Conservation (phyloP, 1,140 invertebrate genomes). For the Calliphora vicina region DNA sequence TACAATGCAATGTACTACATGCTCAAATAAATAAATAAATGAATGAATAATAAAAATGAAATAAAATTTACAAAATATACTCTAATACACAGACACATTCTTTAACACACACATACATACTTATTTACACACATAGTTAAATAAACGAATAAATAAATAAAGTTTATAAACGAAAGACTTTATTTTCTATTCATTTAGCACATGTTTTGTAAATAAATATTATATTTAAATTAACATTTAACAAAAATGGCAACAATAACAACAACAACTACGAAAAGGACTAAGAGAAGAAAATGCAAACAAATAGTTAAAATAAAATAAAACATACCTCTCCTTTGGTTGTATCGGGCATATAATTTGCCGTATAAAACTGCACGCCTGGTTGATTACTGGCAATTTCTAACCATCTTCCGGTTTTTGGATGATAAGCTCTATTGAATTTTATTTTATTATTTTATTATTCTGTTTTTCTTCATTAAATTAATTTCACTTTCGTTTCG, state of each 20-base stretch:
- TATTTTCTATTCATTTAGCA: conserved; percentile 3
- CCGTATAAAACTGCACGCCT: conserved; percentile 90
- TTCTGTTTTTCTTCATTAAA: neutral
- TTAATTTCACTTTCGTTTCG: neutral
- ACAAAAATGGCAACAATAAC: neutral
- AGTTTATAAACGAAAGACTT: conserved; percentile 15
- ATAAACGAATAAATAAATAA: conserved; percentile 14
- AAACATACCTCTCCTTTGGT: conserved; percentile 38
- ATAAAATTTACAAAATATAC: neutral
- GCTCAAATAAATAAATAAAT: neutral
- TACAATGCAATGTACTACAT: neutral
- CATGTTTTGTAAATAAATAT: neutral
- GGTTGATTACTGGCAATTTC: conserved; percentile 87
- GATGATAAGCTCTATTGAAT: conserved; percentile 70
- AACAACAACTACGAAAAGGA: no score
- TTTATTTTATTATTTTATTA: conserved; percentile 25
- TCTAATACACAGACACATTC: neutral
- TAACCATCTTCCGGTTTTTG: conserved; percentile 74
- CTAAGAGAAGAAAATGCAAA: neutral
- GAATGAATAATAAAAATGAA: conserved; percentile 1
- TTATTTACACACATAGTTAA: neutral
- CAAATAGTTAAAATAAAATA: neutral
- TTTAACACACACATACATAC: neutral
- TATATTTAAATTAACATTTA: neutral
- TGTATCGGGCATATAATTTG: conserved; percentile 75